A percentile compares a stretch with the other conserved stretches of the same genome.
Conservation (phyloP, 2,888 invertebrate species). For the Euphydryas editha region DNA sequence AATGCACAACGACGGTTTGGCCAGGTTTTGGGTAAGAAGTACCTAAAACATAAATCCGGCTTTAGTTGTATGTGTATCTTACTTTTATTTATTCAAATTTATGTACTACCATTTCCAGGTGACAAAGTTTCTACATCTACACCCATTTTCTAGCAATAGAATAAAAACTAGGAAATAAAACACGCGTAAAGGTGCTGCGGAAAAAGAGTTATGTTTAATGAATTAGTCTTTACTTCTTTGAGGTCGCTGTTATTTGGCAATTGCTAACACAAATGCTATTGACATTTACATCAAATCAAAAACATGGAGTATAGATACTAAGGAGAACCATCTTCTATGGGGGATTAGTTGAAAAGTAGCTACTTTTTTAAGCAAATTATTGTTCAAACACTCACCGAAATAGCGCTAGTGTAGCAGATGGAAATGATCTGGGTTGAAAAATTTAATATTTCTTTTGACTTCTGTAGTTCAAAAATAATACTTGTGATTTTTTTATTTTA, state of each 20-base stretch:
- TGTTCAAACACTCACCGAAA: too few species aligned
- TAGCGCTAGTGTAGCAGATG: too few species aligned
- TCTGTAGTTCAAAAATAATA: too few species aligned
- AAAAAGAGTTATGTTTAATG: background rate
- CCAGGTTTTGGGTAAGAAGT: conserved; percentile 96
- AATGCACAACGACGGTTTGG: conserved; percentile 98
- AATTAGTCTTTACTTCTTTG: background rate
- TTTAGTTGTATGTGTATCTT: background rate
- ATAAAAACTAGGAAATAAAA: conserved; percentile 11
- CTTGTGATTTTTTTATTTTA: too few species aligned
- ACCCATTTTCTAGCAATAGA: conserved; percentile 57
- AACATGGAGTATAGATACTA: too few species aligned
- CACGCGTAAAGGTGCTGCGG: background rate
- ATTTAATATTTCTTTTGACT: too few species aligned
- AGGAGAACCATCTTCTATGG: too few species aligned
- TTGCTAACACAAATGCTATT: background rate
- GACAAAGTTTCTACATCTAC: conserved; percentile 73
- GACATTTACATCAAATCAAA: background rate
- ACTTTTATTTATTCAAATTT: background rate
- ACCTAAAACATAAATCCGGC: conserved; percentile 83
- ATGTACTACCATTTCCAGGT: conserved; percentile 67
- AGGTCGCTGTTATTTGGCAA: too few species aligned
- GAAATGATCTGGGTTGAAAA: too few species aligned
- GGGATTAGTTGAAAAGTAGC: too few species aligned
- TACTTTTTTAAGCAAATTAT: too few species aligned